Base-by-base conservation (phyloP, 2,113 vertebrate genomes). In the Coreoperca whiteheadi region DNA sequence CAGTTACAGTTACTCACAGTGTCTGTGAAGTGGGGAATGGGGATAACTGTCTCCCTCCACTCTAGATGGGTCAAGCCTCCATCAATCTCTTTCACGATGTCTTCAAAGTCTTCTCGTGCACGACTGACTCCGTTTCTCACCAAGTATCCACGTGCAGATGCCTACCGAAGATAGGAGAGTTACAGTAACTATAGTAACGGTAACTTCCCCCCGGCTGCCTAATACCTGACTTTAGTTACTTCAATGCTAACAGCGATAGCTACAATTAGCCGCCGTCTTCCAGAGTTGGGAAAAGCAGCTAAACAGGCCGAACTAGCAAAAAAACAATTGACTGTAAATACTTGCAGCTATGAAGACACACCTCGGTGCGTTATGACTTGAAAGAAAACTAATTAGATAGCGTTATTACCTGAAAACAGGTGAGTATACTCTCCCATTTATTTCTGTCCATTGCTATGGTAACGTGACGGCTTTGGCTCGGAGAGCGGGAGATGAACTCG, bases 81-180 rank as follows among this genome's bases (percentile, higher is more conserved):
- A 43, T 99, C 97, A 6, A 98, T 93, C 74, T 98, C 96, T 63
- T 16, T 94, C 60, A 98, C 96, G 59, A 94, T 83, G 9, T 93
- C 93, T 85, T 97, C 96, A 90, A 97, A 99, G 23, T 97, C 96
- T 5, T 79, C 77, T 41, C 79, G 93, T 18, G 96, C 91, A 34
- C 74, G 79, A 32, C 59, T 78, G 8, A 99, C 79, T 7, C 93
- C 94, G 41, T 69, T 88, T 85, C 97, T 95, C 76, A 95, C 75
- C 83, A 97, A 87, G 81, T 92, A 94, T 15, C 98, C 97, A 39
- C 97, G 91, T 69, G 93, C 92, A 1, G 30, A 53, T 20, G 97
- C 97, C 98, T 99, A 73, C 0, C 4, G 51, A 12, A 0, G 2
- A 56, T 10, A 76, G 0, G 18, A 34, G 0, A 75, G 14, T 23